A percentile compares a stretch with the other conserved stretches of the same genome.
phyloP scores from a whole-genome alignment of 37 sponge, comb jelly and placozoan species.

The Chondrilla cf. caribensis region DNA sequence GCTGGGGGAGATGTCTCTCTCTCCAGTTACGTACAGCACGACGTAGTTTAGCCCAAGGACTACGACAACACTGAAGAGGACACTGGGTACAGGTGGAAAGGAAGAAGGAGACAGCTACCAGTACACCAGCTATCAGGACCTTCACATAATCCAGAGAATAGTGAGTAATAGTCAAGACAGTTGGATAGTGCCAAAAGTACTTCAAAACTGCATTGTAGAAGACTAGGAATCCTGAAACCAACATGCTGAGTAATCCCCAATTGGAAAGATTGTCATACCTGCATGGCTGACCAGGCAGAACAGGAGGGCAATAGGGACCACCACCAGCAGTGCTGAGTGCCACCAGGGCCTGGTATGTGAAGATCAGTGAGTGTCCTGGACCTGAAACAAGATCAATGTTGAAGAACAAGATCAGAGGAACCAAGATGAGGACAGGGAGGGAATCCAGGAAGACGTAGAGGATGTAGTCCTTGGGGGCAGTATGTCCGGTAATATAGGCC shows the following conservation, averaged over 20 bases:
- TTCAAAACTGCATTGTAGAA: background rate
- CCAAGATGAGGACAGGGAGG: background rate
- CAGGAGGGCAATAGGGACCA: background rate
- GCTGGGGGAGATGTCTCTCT: background rate
- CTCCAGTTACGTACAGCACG: background rate
- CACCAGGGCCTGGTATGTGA: constrained; percentile 8
- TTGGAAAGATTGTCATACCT: background rate
- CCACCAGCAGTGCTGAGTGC: background rate
- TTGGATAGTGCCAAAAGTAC: background rate
- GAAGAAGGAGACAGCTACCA: background rate
- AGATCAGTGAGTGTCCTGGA: background rate
- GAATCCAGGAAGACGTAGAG: constrained; percentile 3
- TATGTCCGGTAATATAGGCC: too few species aligned
- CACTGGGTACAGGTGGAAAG: background rate
- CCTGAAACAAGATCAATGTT: constrained; percentile 16
- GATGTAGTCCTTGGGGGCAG: too few species aligned
- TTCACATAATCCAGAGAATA: background rate
- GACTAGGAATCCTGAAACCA: background rate
- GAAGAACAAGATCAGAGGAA: constrained; percentile 9
- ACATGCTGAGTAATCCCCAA: background rate
- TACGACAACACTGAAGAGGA: background rate
- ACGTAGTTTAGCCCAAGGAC: background rate
- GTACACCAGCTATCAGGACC: background rate
- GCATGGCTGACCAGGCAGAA: too few species aligned
- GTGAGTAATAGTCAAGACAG: background rate